These are phyloP conservation scores for Harpalus rufipes DNA, from an alignment of 2,888 invertebrate species.

Conservation along the genomic window DNA sequence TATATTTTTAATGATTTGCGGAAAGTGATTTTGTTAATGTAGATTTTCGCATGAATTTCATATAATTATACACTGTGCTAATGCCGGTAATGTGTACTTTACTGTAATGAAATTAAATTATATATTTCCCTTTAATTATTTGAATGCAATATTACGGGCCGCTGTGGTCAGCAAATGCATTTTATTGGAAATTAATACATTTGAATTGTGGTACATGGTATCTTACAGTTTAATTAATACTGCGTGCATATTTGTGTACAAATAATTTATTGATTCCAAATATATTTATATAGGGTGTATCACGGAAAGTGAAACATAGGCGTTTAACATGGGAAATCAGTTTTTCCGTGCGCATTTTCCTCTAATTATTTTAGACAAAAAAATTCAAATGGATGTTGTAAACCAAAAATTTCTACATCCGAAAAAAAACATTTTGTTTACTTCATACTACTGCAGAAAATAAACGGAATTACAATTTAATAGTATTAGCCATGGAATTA, in stretches of 20 bases:
- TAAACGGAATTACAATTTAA: no score
- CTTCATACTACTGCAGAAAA: no score
- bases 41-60: background rate
- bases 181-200: background rate
- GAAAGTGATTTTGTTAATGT: background rate
- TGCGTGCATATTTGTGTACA: background rate
- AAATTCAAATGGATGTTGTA: no score
- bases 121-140: background rate
- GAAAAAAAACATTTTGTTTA: no score
- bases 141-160: background rate
- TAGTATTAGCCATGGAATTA: no score
- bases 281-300: background rate
- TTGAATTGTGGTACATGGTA: background rate
- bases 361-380: no score
- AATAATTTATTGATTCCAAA: background rate
- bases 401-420: no score
- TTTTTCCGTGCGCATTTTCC: no score
- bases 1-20: background rate
- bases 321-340: no score
- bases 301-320: no score
- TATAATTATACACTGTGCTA: background rate
- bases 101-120: background rate
- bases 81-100: background rate
- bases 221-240: background rate
- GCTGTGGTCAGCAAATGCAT: background rate